phyloP scores from a whole-genome alignment of 2,888 invertebrate genomes.

The Acleris sparsana region DNA sequence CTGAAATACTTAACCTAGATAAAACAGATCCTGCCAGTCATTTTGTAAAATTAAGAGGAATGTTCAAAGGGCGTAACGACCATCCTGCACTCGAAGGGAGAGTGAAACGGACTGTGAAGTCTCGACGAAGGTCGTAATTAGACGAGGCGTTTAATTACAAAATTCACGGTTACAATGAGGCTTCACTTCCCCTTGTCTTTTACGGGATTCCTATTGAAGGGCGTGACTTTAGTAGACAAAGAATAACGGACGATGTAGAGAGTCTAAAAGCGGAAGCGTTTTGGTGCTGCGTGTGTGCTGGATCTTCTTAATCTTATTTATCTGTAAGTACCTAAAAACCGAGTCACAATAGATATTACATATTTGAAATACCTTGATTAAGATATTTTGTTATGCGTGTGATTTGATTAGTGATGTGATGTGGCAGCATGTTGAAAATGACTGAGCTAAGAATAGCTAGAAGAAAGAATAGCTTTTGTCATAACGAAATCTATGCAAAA shows the following conservation, averaged over 20 bases:
- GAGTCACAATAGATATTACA: no score
- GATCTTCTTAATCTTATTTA: no score
- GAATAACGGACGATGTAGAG: constrained; percentile 23
- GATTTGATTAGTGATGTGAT: no score
- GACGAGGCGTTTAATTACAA: constrained; percentile 81
- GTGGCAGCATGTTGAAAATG: no score
- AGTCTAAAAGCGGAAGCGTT: constrained; percentile 11
- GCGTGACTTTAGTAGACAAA: constrained; percentile 28
- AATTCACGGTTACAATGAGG: constrained; percentile 76
- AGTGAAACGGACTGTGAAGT: constrained; percentile 65
- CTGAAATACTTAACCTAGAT: constrained; percentile 16
- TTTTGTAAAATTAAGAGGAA: constrained; percentile 35
- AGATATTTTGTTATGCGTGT: no score
- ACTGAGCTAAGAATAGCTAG: no score
- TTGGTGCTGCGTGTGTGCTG: no score
- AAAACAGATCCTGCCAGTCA: constrained; percentile 27
- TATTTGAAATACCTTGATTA: no score
- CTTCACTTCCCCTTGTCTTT: constrained; percentile 76
- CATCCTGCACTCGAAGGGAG: constrained; percentile 55
- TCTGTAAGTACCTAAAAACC: no score
- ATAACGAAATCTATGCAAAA: no score
- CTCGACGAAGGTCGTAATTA: constrained; percentile 76
- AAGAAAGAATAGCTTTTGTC: no score
- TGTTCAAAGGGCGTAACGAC: constrained; percentile 36
- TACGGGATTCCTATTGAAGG: constrained; percentile 67